Evolutionary conservation across 1,140 invertebrate genomes (phyloP).

Genomic region (Alviniconcha marisindica): DNA sequence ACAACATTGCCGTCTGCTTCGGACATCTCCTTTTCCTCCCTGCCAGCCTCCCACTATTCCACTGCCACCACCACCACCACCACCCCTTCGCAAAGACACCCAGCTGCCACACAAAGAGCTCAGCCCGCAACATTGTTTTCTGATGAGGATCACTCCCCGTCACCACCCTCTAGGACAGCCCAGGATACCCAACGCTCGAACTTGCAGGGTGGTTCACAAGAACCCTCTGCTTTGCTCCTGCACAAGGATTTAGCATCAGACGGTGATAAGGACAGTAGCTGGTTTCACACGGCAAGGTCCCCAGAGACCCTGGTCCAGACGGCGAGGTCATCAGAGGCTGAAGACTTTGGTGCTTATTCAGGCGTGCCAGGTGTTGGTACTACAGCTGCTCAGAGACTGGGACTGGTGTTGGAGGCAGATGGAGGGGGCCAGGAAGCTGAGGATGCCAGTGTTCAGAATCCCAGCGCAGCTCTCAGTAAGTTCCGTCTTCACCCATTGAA

Average conservation of each 20-base stretch:
- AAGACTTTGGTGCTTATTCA: background rate
- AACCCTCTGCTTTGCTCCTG: background rate
- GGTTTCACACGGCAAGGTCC: background rate
- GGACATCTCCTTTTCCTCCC: too few species aligned
- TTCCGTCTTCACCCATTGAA: too few species aligned
- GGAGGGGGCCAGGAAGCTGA: background rate
- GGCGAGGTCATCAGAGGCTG: background rate
- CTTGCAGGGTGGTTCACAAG: background rate
- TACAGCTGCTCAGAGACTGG: background rate
- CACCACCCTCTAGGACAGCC: too few species aligned
- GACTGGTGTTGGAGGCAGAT: background rate
- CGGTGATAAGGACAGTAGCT: background rate
- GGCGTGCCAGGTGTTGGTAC: background rate
- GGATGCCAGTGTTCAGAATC: background rate
- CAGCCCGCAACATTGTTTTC: background rate
- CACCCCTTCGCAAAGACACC: background rate
- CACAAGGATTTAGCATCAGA: background rate
- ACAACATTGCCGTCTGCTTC: background rate
- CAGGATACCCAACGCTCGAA: background rate
- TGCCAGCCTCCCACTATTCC: background rate
- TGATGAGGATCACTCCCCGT: background rate
- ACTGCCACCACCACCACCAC: background rate
- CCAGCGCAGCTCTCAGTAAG: conserved; percentile 7
- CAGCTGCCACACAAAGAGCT: background rate
- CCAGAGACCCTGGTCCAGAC: background rate